Conservation (phyloP, 2,113 vertebrate genomes). For the Ondatra zibethicus region DNA sequence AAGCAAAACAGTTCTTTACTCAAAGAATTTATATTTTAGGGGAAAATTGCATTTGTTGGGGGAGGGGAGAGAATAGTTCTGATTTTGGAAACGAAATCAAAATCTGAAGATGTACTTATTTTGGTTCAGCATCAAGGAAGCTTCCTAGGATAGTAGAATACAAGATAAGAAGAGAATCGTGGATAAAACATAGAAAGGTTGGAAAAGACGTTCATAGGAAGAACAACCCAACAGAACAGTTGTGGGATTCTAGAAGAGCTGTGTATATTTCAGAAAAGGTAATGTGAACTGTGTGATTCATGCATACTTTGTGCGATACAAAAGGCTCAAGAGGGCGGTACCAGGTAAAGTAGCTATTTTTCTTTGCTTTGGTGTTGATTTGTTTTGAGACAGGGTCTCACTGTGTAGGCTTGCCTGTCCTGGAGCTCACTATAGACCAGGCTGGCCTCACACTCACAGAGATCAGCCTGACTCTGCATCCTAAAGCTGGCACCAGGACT, state of each 20-base stretch:
- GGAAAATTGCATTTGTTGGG: neutral
- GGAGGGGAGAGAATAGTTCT: neutral
- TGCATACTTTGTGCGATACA: too few relatives aligned
- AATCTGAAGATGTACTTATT: neutral
- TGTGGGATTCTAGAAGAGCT: neutral
- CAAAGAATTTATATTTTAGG: neutral
- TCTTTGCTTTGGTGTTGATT: too few relatives aligned
- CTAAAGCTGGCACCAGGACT: too few relatives aligned
- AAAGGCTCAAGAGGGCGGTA: too few relatives aligned
- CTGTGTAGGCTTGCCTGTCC: too few relatives aligned
- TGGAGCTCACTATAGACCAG: too few relatives aligned
- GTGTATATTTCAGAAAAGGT: neutral
- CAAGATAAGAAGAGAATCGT: neutral
- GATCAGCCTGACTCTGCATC: too few relatives aligned
- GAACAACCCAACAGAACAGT: neutral
- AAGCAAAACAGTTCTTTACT: neutral
- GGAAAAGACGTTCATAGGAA: neutral
- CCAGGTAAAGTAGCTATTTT: too few relatives aligned
- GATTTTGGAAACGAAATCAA: neutral
- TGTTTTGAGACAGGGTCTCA: too few relatives aligned
- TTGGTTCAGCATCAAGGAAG: neutral
- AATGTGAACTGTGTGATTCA: neutral
- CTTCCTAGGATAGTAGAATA: neutral
- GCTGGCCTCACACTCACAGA: too few relatives aligned
- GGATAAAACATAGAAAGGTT: neutral